Percentiles rank a stretch among this genome's conserved stretches.
These are phyloP conservation scores for Symphodus melops DNA, from an alignment of 2,113 vertebrate genomes.

Conservation along the genomic window DNA sequence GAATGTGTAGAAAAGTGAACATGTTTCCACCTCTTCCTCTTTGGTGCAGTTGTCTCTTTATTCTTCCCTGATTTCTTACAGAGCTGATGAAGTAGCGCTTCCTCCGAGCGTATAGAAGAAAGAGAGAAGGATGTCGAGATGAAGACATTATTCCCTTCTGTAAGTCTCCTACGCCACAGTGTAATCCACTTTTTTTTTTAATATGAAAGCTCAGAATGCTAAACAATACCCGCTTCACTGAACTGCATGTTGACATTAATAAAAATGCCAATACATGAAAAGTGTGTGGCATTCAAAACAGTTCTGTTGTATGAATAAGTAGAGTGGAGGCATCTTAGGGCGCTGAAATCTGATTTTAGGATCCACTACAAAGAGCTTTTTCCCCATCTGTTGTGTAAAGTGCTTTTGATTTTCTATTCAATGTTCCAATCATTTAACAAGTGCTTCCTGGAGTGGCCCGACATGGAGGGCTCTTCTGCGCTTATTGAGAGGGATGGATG, in stretches of 20 bases:
- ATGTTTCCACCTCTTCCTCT: too few species aligned
- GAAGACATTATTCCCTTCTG: neutral
- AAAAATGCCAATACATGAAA: slow-evolving; percentile 41
- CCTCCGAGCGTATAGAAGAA: neutral
- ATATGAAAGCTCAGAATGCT: neutral
- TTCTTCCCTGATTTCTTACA: neutral
- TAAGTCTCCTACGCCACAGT: slow-evolving; percentile 2
- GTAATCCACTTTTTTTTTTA: neutral
- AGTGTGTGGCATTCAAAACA: slow-evolving; percentile 35
- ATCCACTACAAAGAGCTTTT: slow-evolving; percentile 43
- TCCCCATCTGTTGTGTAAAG: slow-evolving; percentile 49
- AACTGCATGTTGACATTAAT: slow-evolving; percentile 16
- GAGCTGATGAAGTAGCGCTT: neutral
- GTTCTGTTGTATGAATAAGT: slow-evolving; percentile 18
- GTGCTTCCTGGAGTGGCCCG: slow-evolving; percentile 52
- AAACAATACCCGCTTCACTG: slow-evolving; percentile 19
- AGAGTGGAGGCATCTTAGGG: slow-evolving; percentile 39
- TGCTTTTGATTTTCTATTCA: slow-evolving; percentile 64
- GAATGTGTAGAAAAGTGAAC: too few species aligned
- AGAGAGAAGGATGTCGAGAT: neutral
- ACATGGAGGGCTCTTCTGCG: slow-evolving; percentile 53
- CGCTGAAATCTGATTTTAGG: slow-evolving; percentile 39
- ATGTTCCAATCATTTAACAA: slow-evolving; percentile 68
- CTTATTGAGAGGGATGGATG: slow-evolving; percentile 58
- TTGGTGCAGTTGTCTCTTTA: too few species aligned